Evolutionary conservation across 2,113 vertebrate species (phyloP), one percentile per base, ranked within the genome.

Genomic region (Proterorhinus semilunaris): DNA sequence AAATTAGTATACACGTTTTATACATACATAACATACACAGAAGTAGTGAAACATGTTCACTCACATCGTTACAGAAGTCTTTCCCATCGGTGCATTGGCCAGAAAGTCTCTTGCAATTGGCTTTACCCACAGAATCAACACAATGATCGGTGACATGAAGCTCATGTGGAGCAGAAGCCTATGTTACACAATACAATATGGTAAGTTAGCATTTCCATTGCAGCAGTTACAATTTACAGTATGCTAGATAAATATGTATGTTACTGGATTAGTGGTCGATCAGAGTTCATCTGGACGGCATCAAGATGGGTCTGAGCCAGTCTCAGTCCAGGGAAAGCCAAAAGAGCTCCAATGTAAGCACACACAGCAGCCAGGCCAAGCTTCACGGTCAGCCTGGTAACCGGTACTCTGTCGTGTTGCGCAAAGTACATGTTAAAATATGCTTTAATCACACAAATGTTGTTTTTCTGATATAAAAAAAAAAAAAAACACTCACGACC

Each of bases 281-380:
- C 89, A 0, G 92, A 89, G 0, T 94, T 93, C 92, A 95, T 88
- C 80, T 92, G 90, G 0, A 98, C 92, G 0, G 96, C 95, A 0
- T 98, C 97, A 0, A 95, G 86, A 80, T 99, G 97, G 0, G 95
- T 99, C 92, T 99, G 96, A 42, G 97, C 96, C 91, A 99, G 80
- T 12, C 97, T 94, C 73, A 99, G 93, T 50, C 97, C 95, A 0
- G 97, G 97, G 81, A 99, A 99, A 8, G 95, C 95, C 83, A 99
- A 91, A 65, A 96, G 94, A 62, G 95, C 93, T 0, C 97, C 97
- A 16, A 98, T 89, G 80, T 95, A 91, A 8, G 96, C 95, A 74
- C 96, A 94, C 17, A 94, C 12, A 0, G 90, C 91, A 0, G 94
- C 96, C 78, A 99, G 84, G 6, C 89, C 91, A 68, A 97, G 82